Evolutionary conservation across 2,113 vertebrate genomes (phyloP).

Genomic region (Lophius piscatorius): DNA sequence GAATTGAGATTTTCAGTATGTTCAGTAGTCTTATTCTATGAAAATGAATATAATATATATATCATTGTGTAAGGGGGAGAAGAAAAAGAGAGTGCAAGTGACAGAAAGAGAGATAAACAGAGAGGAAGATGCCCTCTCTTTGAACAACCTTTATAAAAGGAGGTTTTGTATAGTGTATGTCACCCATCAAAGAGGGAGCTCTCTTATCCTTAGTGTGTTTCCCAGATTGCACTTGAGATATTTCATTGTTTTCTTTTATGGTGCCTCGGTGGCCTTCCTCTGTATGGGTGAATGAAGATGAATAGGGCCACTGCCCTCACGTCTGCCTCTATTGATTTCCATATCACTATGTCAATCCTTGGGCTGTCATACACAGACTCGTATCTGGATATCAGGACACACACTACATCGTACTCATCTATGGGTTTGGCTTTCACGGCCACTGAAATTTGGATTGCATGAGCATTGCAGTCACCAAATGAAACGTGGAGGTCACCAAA

Average conservation of each 20-base stretch:
- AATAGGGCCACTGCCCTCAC: slow-evolving; percentile 35
- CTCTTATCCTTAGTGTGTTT: slow-evolving; percentile 6
- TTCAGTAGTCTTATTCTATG: too few relatives aligned
- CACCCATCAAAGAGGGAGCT: not conserved
- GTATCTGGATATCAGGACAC: too few relatives aligned
- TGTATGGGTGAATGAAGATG: slow-evolving; percentile 39
- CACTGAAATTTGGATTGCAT: slow-evolving; percentile 17
- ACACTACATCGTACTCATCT: too few relatives aligned
- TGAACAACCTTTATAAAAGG: too few relatives aligned
- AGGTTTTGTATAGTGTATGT: slow-evolving; percentile 2
- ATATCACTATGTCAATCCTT: slow-evolving; percentile 46
- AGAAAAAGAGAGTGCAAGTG: not conserved
- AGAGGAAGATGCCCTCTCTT: too few relatives aligned
- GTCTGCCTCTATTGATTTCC: slow-evolving; percentile 47
- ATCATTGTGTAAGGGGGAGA: not conserved
- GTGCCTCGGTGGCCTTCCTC: slow-evolving; percentile 15
- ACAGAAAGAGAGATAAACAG: not conserved
- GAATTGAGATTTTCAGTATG: not conserved
- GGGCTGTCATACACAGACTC: slow-evolving; percentile 33
- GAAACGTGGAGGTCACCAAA: slow-evolving; percentile 4
- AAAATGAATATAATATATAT: too few relatives aligned
- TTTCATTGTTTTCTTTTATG: slow-evolving; percentile 33
- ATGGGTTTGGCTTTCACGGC: too few relatives aligned
- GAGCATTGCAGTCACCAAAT: not conserved
- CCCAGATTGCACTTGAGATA: slow-evolving; percentile 15